A percentile compares a stretch with the other conserved stretches of the same genome.
These are phyloP conservation scores for Lanistes nyassanus DNA, from an alignment of 1,140 invertebrate species.

Conservation along the genomic window DNA sequence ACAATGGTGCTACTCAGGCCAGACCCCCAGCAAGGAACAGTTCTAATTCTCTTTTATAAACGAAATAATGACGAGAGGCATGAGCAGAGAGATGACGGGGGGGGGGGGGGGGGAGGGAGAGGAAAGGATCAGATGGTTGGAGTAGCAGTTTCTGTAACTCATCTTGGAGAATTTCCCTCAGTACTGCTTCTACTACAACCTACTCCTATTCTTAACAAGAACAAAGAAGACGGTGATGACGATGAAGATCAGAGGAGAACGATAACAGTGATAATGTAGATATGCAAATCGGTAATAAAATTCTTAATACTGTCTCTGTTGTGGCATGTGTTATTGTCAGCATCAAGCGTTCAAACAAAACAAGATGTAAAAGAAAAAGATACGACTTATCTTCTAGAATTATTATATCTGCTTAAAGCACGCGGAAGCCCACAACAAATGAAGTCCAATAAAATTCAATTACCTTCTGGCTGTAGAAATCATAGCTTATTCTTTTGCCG, in stretches of 20 bases:
- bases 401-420: not conserved
- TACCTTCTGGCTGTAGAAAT: not conserved
- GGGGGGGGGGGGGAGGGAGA: conserved; percentile 22
- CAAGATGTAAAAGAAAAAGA: too few species aligned
- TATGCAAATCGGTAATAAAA: too few species aligned
- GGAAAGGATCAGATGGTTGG: not conserved
- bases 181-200: too few species aligned
- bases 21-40: not conserved
- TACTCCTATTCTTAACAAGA: too few species aligned
- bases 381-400: too few species aligned
- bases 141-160: not conserved
- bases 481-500: not conserved
- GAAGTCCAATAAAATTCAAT: not conserved
- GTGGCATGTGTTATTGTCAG: too few species aligned
- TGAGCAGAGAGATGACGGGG: conserved; percentile 17
- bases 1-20: not conserved
- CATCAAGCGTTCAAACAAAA: too few species aligned
- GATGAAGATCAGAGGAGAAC: too few species aligned
- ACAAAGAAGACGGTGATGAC: too few species aligned
- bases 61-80: conserved; percentile 8
- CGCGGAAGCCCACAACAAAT: not conserved
- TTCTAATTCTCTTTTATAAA: not conserved
- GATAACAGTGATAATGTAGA: too few species aligned
- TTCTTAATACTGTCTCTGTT: too few species aligned
- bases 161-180: not conserved